phyloP scores from a whole-genome alignment of 2,888 invertebrate genomes.

The Aleiodes testaceus region DNA sequence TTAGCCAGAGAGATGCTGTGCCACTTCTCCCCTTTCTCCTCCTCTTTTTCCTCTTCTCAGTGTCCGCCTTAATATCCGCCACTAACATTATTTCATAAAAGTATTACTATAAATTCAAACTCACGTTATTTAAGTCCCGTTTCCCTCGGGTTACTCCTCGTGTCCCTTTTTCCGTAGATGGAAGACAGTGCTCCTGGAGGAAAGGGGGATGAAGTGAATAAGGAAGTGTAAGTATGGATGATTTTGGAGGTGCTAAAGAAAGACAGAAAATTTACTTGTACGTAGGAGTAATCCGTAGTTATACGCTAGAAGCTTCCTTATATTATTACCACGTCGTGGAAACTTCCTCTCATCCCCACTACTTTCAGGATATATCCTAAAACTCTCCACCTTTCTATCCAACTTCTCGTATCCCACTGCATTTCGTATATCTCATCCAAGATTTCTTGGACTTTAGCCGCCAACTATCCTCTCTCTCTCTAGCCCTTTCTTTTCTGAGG shows the following conservation, averaged over 20 bases:
- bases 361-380: conserved; percentile 18
- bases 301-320: conserved; percentile 22
- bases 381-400: conserved; percentile 20
- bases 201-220: background rate
- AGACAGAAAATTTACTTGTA: conserved; percentile 23
- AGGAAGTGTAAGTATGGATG: conserved; percentile 1
- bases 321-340: conserved; percentile 32
- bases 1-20: conserved; percentile 57
- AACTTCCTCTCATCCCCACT: conserved; percentile 13
- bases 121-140: conserved; percentile 68
- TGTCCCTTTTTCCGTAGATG: conserved; percentile 16
- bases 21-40: conserved; percentile 25
- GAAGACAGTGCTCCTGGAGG: background rate
- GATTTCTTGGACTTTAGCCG: conserved; percentile 21
- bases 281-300: conserved; percentile 24
- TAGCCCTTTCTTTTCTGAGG: background rate
- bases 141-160: conserved; percentile 46
- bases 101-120: conserved; percentile 73
- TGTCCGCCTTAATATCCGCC: conserved; percentile 73
- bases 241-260: conserved; percentile 8
- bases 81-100: conserved; percentile 74
- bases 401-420: conserved; percentile 26
- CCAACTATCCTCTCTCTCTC: too few relatives aligned
- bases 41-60: conserved; percentile 40
- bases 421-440: conserved; percentile 19